phyloP scores from a whole-genome alignment of 2,888 invertebrate species.

The Ischnus inquisitorius region DNA sequence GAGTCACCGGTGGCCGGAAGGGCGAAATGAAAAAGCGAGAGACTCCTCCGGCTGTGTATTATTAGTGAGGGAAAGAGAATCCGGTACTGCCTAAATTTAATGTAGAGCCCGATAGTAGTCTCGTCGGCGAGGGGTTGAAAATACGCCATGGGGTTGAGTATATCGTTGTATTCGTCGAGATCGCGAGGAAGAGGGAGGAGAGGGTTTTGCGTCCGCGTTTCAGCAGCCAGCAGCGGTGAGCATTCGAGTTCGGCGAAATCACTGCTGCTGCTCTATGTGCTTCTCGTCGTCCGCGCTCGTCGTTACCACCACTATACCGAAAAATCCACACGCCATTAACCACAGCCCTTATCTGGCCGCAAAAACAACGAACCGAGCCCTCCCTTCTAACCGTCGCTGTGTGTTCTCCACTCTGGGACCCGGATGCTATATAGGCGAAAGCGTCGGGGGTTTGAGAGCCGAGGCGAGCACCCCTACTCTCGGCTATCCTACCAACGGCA shows the following conservation, averaged over 20 bases:
- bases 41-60: constrained; percentile 38
- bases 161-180: constrained; percentile 49
- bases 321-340: constrained; percentile 82
- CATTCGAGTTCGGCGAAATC: constrained; percentile 64
- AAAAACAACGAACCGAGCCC: constrained; percentile 77
- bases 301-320: constrained; percentile 67
- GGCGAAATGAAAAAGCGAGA: background rate
- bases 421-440: constrained; percentile 9
- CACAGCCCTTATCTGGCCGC: constrained; percentile 80
- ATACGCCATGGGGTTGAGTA: constrained; percentile 14
- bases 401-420: constrained; percentile 40
- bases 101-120: constrained; percentile 55
- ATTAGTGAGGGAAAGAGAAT: constrained; percentile 30
- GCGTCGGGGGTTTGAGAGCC: constrained; percentile 19
- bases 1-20: background rate
- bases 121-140: constrained; percentile 41
- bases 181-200: no score
- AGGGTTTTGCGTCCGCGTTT: constrained; percentile 43
- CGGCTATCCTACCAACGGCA: constrained; percentile 1
- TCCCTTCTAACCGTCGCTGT: background rate
- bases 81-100: constrained; percentile 63
- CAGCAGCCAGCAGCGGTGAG: constrained; percentile 57
- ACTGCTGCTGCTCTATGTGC: constrained; percentile 47
- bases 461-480: background rate
- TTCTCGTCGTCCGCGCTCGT: constrained; percentile 55